phyloP scores from a whole-genome alignment of 2,888 invertebrate genomes.

The Lasioglossum calceatum region DNA sequence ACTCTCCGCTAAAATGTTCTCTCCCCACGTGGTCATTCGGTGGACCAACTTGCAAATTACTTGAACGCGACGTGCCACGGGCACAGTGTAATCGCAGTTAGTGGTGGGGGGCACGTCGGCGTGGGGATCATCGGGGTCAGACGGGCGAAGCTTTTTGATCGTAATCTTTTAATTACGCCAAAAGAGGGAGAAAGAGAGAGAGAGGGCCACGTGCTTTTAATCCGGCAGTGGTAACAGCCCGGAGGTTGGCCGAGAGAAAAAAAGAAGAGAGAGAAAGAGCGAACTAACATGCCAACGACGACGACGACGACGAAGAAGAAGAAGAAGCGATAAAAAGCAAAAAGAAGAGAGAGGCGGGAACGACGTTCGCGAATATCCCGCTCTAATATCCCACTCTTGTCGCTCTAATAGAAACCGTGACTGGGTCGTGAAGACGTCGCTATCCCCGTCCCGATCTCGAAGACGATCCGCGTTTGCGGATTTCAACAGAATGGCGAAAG shows the following conservation, averaged over 20 bases:
- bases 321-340: neutral
- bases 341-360: neutral
- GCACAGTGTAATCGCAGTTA: constrained; percentile 3
- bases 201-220: constrained; percentile 19
- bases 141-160: constrained; percentile 54
- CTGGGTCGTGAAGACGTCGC: constrained; percentile 12
- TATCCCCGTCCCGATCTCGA: constrained; percentile 39
- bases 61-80: constrained; percentile 37
- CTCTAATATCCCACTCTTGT: constrained; percentile 21
- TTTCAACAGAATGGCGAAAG: neutral
- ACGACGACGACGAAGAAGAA: neutral
- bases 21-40: neutral
- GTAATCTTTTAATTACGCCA: constrained; percentile 67
- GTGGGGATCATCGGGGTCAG: constrained; percentile 21
- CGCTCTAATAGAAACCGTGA: constrained; percentile 43
- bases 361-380: neutral
- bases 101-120: neutral
- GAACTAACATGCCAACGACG: neutral
- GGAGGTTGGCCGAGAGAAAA: neutral
- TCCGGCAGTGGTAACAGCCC: constrained; percentile 30
- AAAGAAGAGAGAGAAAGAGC: neutral
- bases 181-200: neutral
- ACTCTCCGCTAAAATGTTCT: constrained; percentile 48
- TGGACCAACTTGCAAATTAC: constrained; percentile 61
- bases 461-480: neutral